These are phyloP conservation scores for Amaurobius ferox DNA, from an alignment of 2,888 invertebrate species.

Conservation along the genomic window DNA sequence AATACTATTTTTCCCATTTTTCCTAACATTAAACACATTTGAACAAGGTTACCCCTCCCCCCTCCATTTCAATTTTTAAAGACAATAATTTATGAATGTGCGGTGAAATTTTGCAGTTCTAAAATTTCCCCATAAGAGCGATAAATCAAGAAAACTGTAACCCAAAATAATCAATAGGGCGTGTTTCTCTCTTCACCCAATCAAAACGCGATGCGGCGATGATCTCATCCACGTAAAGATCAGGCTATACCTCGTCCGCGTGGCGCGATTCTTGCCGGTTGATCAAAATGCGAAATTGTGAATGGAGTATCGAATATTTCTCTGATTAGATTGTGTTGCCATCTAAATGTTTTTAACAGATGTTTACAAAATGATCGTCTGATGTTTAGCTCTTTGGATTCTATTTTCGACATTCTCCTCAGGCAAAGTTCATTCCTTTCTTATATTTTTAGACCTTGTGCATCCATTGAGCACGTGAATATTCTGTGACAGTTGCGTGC, in stretches of 20 bases:
- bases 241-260: conserved; percentile 43
- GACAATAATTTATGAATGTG: too few relatives aligned
- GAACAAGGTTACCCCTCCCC: too few relatives aligned
- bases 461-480: neutral
- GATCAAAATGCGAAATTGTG: conserved; percentile 38
- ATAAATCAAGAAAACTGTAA: neutral
- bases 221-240: conserved; percentile 51
- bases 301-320: conserved; percentile 24
- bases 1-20: too few relatives aligned
- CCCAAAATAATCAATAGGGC: conserved; percentile 66
- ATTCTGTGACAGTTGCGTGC: too few relatives aligned
- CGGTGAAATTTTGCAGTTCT: too few relatives aligned
- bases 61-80: too few relatives aligned
- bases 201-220: conserved; percentile 25
- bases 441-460: neutral
- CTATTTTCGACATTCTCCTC: neutral
- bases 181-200: conserved; percentile 45
- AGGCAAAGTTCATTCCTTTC: neutral
- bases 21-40: too few relatives aligned
- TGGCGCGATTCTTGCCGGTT: conserved; percentile 61
- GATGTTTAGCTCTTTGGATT: neutral
- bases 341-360: neutral
- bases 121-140: neutral
- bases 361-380: neutral
- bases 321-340: neutral